A percentile compares a stretch with the other conserved stretches of the same genome.
These are phyloP conservation scores for Neria commutata DNA, from an alignment of 2,888 invertebrate genomes.

Conservation along the genomic window DNA sequence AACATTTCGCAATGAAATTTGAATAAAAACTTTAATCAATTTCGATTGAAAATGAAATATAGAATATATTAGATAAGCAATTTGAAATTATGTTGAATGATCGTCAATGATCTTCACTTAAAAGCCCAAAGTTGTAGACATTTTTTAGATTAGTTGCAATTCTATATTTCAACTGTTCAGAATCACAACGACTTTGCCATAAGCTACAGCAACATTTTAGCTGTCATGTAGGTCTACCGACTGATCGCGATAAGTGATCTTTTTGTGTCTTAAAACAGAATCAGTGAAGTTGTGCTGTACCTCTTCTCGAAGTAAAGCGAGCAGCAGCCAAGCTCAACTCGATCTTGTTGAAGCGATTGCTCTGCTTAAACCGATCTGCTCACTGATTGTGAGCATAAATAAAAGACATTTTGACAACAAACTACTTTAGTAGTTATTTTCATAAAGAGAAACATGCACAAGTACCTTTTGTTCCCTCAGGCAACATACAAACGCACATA, in stretches of 20 bases:
- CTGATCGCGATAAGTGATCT: conserved; percentile 20
- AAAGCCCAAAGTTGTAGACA: too few species aligned
- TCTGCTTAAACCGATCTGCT: too few species aligned
- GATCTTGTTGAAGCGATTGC: conserved; percentile 22
- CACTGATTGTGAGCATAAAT: conserved; percentile 19
- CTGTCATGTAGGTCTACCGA: conserved; percentile 10
- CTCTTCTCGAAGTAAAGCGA: too few species aligned
- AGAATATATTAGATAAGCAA: too few species aligned
- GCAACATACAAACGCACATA: conserved; percentile 1
- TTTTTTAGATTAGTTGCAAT: too few species aligned
- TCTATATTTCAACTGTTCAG: background rate
- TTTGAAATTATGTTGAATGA: too few species aligned
- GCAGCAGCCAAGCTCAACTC: conserved; percentile 12
- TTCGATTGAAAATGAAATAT: too few species aligned
- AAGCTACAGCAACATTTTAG: conserved; percentile 16
- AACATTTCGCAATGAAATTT: too few species aligned
- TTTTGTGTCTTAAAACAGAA: background rate
- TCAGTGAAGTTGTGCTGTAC: conserved; percentile 5
- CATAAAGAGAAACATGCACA: conserved; percentile 13
- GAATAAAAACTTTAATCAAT: too few species aligned
- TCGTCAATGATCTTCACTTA: too few species aligned
- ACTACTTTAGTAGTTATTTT: conserved; percentile 28
- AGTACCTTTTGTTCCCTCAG: background rate
- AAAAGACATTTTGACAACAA: conserved; percentile 29
- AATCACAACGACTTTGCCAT: background rate